Evolutionary conservation across 2,113 vertebrate genomes (phyloP).

Genomic region (Passer montanus): DNA sequence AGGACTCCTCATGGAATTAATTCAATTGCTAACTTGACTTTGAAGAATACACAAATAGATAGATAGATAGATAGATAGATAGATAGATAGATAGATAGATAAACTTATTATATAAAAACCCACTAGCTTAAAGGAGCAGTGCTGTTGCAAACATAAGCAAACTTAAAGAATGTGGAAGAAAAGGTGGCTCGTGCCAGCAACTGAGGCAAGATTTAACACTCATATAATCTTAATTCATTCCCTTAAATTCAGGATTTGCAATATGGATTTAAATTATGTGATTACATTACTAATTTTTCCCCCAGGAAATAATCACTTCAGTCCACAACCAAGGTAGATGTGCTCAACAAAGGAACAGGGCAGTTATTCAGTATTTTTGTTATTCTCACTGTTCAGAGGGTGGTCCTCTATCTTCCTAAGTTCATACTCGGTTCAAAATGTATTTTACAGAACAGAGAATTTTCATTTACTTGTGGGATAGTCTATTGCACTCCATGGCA

Average conservation of each 20-base stretch:
- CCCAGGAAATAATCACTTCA: neutral
- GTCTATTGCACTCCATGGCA: constrained; percentile 16
- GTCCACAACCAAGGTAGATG: neutral
- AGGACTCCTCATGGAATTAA: neutral
- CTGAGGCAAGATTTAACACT: neutral
- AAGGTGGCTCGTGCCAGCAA: neutral
- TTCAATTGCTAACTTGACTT: neutral
- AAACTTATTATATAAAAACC: rapidly evolving
- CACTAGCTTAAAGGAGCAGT: neutral
- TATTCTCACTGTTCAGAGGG: neutral
- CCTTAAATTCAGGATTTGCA: neutral
- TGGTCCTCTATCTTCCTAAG: neutral
- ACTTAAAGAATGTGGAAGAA: neutral
- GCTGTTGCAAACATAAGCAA: neutral
- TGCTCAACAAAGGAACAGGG: neutral
- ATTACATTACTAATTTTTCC: neutral
- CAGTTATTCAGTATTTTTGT: neutral
- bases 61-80: neutral
- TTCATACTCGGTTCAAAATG: neutral
- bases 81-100: neutral
- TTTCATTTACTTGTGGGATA: constrained; percentile 19
- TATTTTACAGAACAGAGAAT: constrained; percentile 5
- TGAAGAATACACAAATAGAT: neutral
- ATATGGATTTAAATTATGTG: neutral
- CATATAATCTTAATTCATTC: neutral